These are phyloP conservation scores for Tetropium fuscum DNA, from an alignment of 2,888 invertebrate genomes.

Conservation along the genomic window DNA sequence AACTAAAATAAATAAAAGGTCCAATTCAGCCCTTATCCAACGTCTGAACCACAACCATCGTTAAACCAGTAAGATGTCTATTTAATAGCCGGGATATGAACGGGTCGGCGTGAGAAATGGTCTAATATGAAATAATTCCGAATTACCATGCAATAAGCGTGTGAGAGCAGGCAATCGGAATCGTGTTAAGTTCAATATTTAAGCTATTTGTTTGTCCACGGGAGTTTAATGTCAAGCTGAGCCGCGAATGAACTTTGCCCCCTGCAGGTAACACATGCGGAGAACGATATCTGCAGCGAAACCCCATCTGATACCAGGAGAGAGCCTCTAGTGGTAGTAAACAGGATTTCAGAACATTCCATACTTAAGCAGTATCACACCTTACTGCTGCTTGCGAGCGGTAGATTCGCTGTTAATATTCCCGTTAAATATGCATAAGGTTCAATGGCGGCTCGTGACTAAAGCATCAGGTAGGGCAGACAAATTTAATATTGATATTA, in stretches of 20 bases:
- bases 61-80: too few relatives aligned
- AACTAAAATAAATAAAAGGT: too few relatives aligned
- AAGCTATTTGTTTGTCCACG: slow-evolving; percentile 54
- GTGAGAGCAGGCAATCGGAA: slow-evolving; percentile 50
- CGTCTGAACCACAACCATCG: too few relatives aligned
- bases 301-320: slow-evolving; percentile 18
- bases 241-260: slow-evolving; percentile 50
- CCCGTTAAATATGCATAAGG: too few relatives aligned
- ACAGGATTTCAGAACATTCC: slow-evolving; percentile 13
- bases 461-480: too few relatives aligned
- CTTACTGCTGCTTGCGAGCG: not conserved
- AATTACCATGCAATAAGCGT: slow-evolving; percentile 43
- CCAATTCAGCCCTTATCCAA: too few relatives aligned
- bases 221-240: slow-evolving; percentile 52
- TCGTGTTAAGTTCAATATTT: slow-evolving; percentile 56
- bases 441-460: too few relatives aligned
- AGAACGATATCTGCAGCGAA: slow-evolving; percentile 47
- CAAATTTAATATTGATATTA: too few relatives aligned
- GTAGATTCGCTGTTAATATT: too few relatives aligned
- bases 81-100: too few relatives aligned
- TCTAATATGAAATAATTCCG: slow-evolving; percentile 38
- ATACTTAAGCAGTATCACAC: slow-evolving; percentile 1
- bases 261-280: slow-evolving; percentile 53
- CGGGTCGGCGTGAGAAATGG: not conserved
- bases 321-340: slow-evolving; percentile 2